Base-by-base conservation (phyloP, 2,797 vertebrate genomes). In the Thalassophryne amazonica region DNA sequence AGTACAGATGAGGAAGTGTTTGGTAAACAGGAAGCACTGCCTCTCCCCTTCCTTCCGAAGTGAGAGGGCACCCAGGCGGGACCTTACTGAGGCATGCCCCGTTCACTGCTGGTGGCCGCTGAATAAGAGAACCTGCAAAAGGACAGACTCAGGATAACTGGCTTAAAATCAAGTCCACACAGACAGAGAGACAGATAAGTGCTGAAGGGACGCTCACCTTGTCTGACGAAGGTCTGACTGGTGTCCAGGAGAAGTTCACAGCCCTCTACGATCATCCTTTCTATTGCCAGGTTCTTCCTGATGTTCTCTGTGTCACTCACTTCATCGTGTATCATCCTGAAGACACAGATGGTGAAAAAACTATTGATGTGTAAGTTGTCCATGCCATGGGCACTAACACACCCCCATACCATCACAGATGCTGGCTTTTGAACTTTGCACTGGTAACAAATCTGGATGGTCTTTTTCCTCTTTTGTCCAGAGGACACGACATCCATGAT, bases 291-390 rank as follows among this genome's bases (percentile, higher is more conserved):
- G 54, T 97, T 98, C 87, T 98, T 97, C 23, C 95, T 78, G 72
- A 98, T 98, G 85, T 98, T 98, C 74, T 98, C 95, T 0, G 95
- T 98, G 86, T 97, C 95, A 0, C 95, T 98, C 47, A 98, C 95
- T 80, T 98, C 95, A 16, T 97, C 95, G 0, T 98, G 95, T 94
- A 98, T 97, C 73, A 97, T 91, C 84, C 95, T 98, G 85, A 54
- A 1, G 35, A 62, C 27, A 30, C 3, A 3, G n/a, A n/a, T n/a
- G n/a, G n/a, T n/a, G n/a, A n/a, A n/a, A n/a, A n/a, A n/a, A n/a
- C n/a, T n/a, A n/a, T n/a, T n/a, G n/a, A n/a, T n/a, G n/a, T n/a
- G n/a, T n/a, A n/a, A n/a, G n/a, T n/a, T n/a, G n/a, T n/a, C n/a
- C n/a, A n/a, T n/a, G n/a, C n/a, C n/a, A n/a, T n/a, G n/a, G n/a